Percentiles rank a stretch among this genome's conserved stretches.
Conservation (phyloP, 2,888 invertebrate species). For the Calephelis perditalis region DNA sequence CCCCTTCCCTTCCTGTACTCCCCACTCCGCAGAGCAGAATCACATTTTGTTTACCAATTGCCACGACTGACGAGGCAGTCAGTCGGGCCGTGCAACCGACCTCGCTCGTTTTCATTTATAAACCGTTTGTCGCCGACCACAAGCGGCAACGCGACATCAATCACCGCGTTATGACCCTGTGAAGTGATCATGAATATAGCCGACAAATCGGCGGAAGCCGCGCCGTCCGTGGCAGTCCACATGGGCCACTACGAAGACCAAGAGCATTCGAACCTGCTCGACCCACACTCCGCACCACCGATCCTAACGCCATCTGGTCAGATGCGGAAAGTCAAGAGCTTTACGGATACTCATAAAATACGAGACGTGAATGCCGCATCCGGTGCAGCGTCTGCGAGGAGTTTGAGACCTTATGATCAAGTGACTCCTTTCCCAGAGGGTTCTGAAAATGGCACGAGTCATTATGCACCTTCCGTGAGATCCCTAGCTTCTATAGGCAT, state of each 20-base stretch:
- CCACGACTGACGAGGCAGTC: constrained; percentile 72
- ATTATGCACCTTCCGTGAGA: constrained; percentile 85
- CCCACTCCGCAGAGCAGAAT: constrained; percentile 54
- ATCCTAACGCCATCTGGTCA: constrained; percentile 67
- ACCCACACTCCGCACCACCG: constrained; percentile 50
- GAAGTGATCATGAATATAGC: constrained; percentile 70
- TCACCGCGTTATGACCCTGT: constrained; percentile 70
- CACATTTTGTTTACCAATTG: constrained; percentile 74
- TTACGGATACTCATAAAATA: constrained; percentile 68
- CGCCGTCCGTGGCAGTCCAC: constrained; percentile 65
- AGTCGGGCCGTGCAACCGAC: constrained; percentile 81
- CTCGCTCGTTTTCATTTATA: constrained; percentile 90
- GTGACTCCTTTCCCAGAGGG: constrained; percentile 73
- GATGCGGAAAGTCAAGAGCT: constrained; percentile 74
- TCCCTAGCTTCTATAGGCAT: constrained; percentile 91
- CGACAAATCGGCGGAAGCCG: constrained; percentile 60
- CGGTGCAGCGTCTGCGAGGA: constrained; percentile 67
- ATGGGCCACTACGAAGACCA: constrained; percentile 60
- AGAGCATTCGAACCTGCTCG: constrained; percentile 62
- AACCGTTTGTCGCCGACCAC: constrained; percentile 63
- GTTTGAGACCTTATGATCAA: constrained; percentile 70
- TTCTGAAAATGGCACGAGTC: constrained; percentile 79
- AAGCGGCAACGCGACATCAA: constrained; percentile 64
- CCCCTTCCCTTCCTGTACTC: constrained; percentile 73
- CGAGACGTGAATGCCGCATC: constrained; percentile 65